These are phyloP conservation scores for Scaptomyza reducta DNA, from an alignment of 2,888 invertebrate species.

Conservation along the genomic window DNA sequence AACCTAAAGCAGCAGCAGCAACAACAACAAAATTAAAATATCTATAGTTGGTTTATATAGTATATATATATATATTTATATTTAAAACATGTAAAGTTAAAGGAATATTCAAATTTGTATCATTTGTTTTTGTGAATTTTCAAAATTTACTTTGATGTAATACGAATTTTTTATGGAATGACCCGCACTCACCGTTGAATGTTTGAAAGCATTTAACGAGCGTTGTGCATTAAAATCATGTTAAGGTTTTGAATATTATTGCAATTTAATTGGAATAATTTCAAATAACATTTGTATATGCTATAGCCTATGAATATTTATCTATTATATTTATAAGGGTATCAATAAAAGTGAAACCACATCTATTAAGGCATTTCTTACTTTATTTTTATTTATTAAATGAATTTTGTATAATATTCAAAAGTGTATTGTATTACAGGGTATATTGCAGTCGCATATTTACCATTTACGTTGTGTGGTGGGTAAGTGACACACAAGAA, in stretches of 20 bases:
- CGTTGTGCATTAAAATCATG: slow-evolving; percentile 26
- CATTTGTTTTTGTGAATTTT: slow-evolving; percentile 47
- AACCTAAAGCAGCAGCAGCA: slow-evolving; percentile 1
- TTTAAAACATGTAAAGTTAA: slow-evolving; percentile 9
- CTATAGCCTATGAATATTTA: slow-evolving; percentile 66
- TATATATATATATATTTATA: slow-evolving; percentile 1
- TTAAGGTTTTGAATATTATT: slow-evolving; percentile 70
- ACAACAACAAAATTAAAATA: slow-evolving; percentile 4
- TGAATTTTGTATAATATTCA: not conserved
- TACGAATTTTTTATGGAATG: slow-evolving; percentile 46
- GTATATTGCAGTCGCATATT: not conserved
- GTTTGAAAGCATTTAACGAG: slow-evolving; percentile 36
- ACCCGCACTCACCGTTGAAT: slow-evolving; percentile 7
- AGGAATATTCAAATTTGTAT: slow-evolving; percentile 7
- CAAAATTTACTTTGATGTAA: slow-evolving; percentile 49
- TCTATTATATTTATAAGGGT: slow-evolving; percentile 54
- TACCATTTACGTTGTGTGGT: not conserved
- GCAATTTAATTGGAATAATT: slow-evolving; percentile 81
- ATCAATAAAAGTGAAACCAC: slow-evolving; percentile 46
- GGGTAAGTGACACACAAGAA: not conserved
- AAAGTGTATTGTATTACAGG: slow-evolving; percentile 3
- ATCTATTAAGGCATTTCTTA: not conserved
- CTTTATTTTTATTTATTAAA: not conserved
- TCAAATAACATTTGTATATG: slow-evolving; percentile 67
- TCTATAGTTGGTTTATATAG: slow-evolving; percentile 10